These are phyloP conservation scores for Petrolisthes manimaculis DNA, from an alignment of 2,888 invertebrate species.

Conservation along the genomic window DNA sequence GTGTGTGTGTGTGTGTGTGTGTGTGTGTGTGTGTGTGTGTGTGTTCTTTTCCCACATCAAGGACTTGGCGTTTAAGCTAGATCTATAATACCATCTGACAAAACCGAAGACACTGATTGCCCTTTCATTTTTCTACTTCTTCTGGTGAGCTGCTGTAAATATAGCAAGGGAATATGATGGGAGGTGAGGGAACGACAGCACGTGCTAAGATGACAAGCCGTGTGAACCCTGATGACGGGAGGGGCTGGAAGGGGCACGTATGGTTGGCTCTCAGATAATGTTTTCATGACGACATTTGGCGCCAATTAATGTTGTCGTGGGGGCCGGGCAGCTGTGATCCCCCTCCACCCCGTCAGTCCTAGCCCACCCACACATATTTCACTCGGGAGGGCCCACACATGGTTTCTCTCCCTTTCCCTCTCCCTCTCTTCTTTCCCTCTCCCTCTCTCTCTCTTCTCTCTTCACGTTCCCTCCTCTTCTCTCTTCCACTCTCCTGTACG, in stretches of 20 bases:
- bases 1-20: not conserved
- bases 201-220: constrained; percentile 3
- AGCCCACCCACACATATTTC: constrained; percentile 24
- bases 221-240: not conserved
- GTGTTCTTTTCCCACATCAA: not conserved
- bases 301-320: constrained; percentile 45
- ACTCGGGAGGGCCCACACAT: constrained; percentile 38
- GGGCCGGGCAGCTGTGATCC: constrained; percentile 15
- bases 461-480: not conserved
- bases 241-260: constrained; percentile 7
- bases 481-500: not conserved
- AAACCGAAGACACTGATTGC: not conserved
- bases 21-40: constrained; percentile 29
- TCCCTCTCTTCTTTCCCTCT: not conserved
- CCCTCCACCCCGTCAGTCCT: not conserved
- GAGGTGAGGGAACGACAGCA: constrained; percentile 20
- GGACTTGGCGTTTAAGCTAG: not conserved
- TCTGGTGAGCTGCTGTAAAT: not conserved
- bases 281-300: constrained; percentile 56
- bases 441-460: not conserved
- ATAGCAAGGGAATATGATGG: constrained; percentile 18
- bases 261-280: constrained; percentile 24
- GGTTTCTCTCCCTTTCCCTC: constrained; percentile 18
- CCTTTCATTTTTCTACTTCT: not conserved
- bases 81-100: constrained; percentile 6